These are phyloP conservation scores for Aphyosemion australe DNA, from an alignment of 2,113 vertebrate species.

Conservation along the genomic window DNA sequence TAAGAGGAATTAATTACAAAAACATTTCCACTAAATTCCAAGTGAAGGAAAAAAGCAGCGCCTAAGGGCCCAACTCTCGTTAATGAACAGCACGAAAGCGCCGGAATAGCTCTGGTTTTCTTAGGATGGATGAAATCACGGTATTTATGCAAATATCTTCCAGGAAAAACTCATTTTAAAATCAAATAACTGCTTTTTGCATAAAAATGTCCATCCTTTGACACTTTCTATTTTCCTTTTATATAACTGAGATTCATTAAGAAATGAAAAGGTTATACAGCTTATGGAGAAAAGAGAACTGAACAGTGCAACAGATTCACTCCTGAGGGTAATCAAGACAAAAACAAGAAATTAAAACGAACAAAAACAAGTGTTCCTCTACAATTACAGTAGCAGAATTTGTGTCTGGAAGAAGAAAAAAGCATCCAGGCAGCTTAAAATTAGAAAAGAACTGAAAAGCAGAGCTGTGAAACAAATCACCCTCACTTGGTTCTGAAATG, in stretches of 20 bases:
- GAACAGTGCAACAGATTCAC: conserved; percentile 2
- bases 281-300: no score
- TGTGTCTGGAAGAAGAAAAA: neutral
- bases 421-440: neutral
- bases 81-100: neutral
- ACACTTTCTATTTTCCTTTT: no score
- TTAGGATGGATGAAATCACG: neutral
- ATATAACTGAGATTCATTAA: no score
- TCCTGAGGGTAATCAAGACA: conserved; percentile 30
- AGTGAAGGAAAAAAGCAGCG: neutral
- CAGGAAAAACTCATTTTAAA: neutral
- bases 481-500: conserved; percentile 44
- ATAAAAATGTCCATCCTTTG: no score
- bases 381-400: conserved; percentile 8
- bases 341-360: conserved; percentile 15
- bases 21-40: neutral
- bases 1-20: neutral
- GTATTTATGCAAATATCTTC: neutral
- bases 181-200: no score
- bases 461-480: conserved; percentile 34
- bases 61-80: neutral
- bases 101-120: neutral
- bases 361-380: conserved; percentile 6
- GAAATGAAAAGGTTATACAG: no score
- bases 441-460: conserved; percentile 22